phyloP scores from a whole-genome alignment of 2,113 vertebrate species.

The Nannobrachium achirus region DNA sequence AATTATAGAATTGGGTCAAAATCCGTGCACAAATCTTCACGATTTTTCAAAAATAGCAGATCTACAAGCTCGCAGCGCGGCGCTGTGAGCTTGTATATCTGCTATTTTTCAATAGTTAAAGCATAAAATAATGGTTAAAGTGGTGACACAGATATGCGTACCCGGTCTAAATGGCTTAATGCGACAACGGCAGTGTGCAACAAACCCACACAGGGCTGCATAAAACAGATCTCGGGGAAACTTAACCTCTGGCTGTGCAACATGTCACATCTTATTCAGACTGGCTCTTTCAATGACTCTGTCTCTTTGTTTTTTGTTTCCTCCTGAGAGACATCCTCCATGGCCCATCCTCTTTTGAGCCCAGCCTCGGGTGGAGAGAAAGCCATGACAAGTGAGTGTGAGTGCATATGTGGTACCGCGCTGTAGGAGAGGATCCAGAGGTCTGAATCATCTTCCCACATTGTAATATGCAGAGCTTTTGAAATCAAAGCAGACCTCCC shows the following conservation, averaged over 20 bases:
- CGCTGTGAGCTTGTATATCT: too few species aligned
- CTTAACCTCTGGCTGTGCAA: constrained; percentile 63
- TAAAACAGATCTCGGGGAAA: constrained; percentile 39
- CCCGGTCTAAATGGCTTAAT: too few species aligned
- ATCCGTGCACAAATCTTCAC: too few species aligned
- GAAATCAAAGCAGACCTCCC: constrained; percentile 49
- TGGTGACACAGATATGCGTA: too few species aligned
- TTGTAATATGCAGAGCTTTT: constrained; percentile 41
- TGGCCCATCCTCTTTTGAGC: constrained; percentile 35
- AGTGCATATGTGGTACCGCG: constrained; percentile 43
- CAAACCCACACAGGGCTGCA: constrained; percentile 24
- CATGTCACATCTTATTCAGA: constrained; percentile 56
- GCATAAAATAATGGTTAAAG: too few species aligned
- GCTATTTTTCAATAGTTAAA: too few species aligned
- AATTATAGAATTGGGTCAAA: too few species aligned
- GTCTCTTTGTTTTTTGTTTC: constrained; percentile 33
- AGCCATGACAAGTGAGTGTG: constrained; percentile 35
- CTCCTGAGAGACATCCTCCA: constrained; percentile 14
- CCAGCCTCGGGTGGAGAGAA: constrained; percentile 32
- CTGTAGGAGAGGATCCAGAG: constrained; percentile 39
- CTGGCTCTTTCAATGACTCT: constrained; percentile 55
- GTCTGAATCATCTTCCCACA: constrained; percentile 48
- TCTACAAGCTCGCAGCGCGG: too few species aligned
- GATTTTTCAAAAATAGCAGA: too few species aligned
- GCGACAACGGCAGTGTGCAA: constrained; percentile 26